Conservation (phyloP, 2,113 vertebrate genomes). For the Bambusicola thoracicus region DNA sequence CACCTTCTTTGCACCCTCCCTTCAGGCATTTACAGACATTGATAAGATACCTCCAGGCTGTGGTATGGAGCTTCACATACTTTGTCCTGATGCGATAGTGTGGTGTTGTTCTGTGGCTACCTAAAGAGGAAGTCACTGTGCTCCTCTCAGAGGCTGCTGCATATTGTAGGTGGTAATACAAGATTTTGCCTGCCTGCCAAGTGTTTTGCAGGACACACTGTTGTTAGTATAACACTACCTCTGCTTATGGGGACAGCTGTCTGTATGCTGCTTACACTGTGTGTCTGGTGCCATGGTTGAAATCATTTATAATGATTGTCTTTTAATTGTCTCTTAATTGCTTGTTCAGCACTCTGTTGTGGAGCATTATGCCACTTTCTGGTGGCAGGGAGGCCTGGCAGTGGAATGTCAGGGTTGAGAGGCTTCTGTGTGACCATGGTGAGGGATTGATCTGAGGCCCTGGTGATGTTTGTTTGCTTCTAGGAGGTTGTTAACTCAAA, state of each 20-base stretch:
- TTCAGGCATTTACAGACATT: too few species aligned
- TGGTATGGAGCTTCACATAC: not conserved
- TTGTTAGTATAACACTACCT: not conserved
- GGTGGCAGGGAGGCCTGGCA: not conserved
- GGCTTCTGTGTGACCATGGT: not conserved
- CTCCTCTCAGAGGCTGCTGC: not conserved
- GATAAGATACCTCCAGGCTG: not conserved
- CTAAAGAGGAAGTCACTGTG: not conserved
- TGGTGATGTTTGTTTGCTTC: conserved; percentile 35
- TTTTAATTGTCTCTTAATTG: conserved; percentile 61
- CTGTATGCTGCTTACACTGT: not conserved
- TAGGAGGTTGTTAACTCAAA: conserved; percentile 72
- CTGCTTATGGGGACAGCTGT: not conserved
- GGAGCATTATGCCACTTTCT: not conserved
- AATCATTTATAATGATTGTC: conserved; percentile 9
- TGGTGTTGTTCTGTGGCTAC: not conserved
- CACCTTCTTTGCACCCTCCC: too few species aligned
- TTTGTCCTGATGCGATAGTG: not conserved
- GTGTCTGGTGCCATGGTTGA: not conserved
- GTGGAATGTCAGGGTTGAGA: not conserved
- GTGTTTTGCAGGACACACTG: not conserved
- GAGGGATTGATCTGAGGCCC: not conserved
- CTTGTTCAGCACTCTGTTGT: conserved; percentile 8
- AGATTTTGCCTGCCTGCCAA: not conserved
- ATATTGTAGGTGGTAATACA: not conserved